Conservation (phyloP, 2,797 vertebrate genomes). For the Adrianichthys oophorus region DNA sequence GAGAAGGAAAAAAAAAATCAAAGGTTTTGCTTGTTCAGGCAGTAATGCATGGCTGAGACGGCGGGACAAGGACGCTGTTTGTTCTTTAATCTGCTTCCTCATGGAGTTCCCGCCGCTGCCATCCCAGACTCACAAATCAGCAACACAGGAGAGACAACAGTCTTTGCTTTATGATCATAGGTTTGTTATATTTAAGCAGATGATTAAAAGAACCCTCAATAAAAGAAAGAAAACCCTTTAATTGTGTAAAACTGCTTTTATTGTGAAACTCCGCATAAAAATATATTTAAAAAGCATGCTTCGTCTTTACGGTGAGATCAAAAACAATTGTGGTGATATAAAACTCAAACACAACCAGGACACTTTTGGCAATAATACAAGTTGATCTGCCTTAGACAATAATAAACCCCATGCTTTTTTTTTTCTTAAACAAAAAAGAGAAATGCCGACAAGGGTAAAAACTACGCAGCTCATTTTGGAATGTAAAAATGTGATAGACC, state of each 20-base stretch:
- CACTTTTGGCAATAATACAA: constrained; percentile 1
- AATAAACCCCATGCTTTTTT: background rate
- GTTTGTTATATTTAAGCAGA: too few relatives aligned
- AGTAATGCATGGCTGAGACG: constrained; percentile 11
- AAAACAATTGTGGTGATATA: constrained; percentile 23
- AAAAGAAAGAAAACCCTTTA: background rate
- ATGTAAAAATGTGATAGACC: background rate
- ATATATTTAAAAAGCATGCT: constrained; percentile 7
- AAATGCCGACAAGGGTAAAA: background rate
- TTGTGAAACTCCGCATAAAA: constrained; percentile 15
- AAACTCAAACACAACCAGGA: constrained; percentile 7
- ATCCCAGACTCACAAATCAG: constrained; percentile 12
- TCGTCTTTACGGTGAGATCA: background rate
- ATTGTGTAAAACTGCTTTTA: constrained; percentile 31
- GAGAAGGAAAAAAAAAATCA: constrained; percentile 11
- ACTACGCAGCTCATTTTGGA: background rate
- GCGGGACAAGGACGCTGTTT: constrained; percentile 49
- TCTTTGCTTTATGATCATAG: too few relatives aligned
- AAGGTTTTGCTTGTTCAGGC: constrained; percentile 25
- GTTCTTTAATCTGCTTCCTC: constrained; percentile 52
- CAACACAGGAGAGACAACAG: constrained; percentile 2
- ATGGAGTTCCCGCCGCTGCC: constrained; percentile 19
- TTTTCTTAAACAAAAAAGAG: too few relatives aligned
- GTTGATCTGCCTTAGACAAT: background rate
- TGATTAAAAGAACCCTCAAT: too few relatives aligned